A percentile compares a stretch with the other conserved stretches of the same genome.
These are phyloP conservation scores for Tetranychus piercei DNA, from an alignment of 2,888 invertebrate species.

Conservation along the genomic window DNA sequence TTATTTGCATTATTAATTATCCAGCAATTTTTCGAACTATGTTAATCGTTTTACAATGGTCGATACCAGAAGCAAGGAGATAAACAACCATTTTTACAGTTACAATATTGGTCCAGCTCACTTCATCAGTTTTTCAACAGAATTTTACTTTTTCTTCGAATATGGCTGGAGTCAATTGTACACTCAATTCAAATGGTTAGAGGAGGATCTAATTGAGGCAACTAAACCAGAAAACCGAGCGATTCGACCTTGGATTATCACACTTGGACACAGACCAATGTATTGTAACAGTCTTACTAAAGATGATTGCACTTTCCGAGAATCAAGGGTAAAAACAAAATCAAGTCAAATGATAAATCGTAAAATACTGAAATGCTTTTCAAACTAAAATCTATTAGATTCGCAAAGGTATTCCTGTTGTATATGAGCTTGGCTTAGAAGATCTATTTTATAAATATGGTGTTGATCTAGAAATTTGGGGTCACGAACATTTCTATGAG, in stretches of 20 bases:
- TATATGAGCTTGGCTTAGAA: conserved; percentile 43
- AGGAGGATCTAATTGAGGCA: conserved; percentile 56
- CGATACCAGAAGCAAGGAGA: conserved; percentile 18
- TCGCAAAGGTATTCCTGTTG: conserved; percentile 24
- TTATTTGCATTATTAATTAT: neutral
- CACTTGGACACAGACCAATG: conserved; percentile 72
- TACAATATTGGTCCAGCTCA: conserved; percentile 74
- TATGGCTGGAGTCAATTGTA: conserved; percentile 62
- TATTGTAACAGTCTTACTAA: conserved; percentile 55
- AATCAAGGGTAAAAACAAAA: neutral
- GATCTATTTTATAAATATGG: conserved; percentile 64
- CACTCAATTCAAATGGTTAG: conserved; percentile 68
- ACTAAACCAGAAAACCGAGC: conserved; percentile 52
- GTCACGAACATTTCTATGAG: conserved; percentile 95
- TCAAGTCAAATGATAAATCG: neutral
- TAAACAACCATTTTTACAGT: conserved; percentile 52
- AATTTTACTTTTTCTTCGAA: conserved; percentile 74
- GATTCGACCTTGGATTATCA: conserved; percentile 58
- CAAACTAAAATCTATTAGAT: conserved; percentile 3
- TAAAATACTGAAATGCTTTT: neutral
- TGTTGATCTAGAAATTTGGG: conserved; percentile 85
- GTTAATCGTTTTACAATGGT: conserved; percentile 38
- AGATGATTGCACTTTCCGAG: neutral
- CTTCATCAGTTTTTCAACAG: conserved; percentile 76
- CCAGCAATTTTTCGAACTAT: conserved; percentile 39